Evolutionary conservation across 2,113 vertebrate species (phyloP).

Genomic region (Fregata magnificens): DNA sequence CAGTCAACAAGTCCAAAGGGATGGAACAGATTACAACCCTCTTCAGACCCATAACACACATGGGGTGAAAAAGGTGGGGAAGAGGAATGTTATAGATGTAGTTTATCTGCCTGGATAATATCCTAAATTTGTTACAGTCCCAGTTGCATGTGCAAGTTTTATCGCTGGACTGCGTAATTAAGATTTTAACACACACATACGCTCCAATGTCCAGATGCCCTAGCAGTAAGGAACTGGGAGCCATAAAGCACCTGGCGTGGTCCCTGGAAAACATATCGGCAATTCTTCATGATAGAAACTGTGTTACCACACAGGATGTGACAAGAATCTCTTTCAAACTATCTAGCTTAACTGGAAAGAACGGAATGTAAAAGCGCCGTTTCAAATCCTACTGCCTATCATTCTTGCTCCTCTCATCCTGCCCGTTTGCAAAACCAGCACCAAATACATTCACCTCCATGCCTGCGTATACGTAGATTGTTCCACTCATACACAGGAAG

Average conservation of each 20-base stretch:
- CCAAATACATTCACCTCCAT: neutral
- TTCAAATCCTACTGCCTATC: neutral
- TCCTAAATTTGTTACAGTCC: neutral
- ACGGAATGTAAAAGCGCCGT: neutral
- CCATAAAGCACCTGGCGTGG: neutral
- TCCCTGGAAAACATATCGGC: neutral
- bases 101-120: neutral
- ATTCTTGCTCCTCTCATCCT: neutral
- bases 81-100: neutral
- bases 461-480: accelerated
- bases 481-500: neutral
- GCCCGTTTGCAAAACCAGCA: neutral
- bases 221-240: neutral
- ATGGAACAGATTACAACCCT: neutral
- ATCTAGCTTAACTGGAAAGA: neutral
- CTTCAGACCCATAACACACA: neutral
- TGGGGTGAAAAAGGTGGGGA: neutral
- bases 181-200: neutral
- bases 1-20: neutral
- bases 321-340: neutral
- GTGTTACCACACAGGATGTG: neutral
- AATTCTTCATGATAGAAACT: neutral
- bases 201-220: neutral
- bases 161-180: neutral
- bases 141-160: neutral